Evolutionary conservation across 2,113 vertebrate species (phyloP).

Genomic region (Tetrao urogallus): DNA sequence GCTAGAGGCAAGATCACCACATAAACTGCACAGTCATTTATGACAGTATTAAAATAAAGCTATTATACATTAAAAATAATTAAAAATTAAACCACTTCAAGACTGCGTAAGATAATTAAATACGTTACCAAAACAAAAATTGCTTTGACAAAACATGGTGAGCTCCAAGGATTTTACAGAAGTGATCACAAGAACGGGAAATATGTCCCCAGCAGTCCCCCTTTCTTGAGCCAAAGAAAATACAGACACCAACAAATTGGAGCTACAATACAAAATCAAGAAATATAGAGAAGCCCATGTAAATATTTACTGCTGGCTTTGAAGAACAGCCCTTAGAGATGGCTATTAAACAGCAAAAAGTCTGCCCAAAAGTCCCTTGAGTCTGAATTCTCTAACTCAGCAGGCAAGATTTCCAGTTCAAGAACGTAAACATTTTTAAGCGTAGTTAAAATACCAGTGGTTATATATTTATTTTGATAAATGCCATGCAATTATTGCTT

Average conservation of each 20-base stretch:
- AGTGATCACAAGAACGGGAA: neutral
- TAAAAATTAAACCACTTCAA: neutral
- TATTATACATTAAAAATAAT: neutral
- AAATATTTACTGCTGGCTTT: constrained; percentile 19
- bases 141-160: neutral
- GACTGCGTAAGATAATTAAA: neutral
- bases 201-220: neutral
- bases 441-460: neutral
- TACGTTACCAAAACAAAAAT: neutral
- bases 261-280: neutral
- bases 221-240: constrained; percentile 17
- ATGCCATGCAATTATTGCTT: neutral
- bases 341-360: neutral
- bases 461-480: neutral
- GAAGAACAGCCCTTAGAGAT: neutral
- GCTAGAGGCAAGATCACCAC: neutral
- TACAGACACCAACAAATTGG: neutral
- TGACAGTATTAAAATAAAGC: neutral
- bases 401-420: neutral
- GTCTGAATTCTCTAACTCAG: neutral
- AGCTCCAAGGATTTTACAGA: neutral
- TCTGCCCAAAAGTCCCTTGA: neutral
- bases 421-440: neutral
- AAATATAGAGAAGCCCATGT: constrained; percentile 15
- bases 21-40: neutral